phyloP scores from a whole-genome alignment of 2,888 invertebrate species.

The Coleophora deauratella region DNA sequence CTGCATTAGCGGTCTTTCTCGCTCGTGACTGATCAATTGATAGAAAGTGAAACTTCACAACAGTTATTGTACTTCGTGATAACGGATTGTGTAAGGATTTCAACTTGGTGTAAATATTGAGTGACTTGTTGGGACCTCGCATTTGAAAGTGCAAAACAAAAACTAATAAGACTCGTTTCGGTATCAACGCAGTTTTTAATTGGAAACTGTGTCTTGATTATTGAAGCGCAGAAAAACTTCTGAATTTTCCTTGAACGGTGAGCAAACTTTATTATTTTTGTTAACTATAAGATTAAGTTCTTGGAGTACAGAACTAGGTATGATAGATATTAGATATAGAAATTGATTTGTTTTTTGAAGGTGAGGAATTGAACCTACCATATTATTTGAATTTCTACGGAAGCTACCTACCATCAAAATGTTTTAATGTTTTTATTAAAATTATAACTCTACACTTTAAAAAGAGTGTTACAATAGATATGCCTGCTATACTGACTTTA shows the following conservation, averaged over 20 bases:
- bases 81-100: slow-evolving; percentile 50
- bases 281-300: too few species aligned
- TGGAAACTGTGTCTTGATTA: slow-evolving; percentile 63
- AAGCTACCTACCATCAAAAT: too few species aligned
- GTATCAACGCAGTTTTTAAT: slow-evolving; percentile 65
- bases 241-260: slow-evolving; percentile 41
- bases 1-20: slow-evolving; percentile 38
- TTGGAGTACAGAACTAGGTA: too few species aligned
- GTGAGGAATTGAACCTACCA: too few species aligned
- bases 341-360: too few species aligned
- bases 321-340: too few species aligned
- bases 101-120: slow-evolving; percentile 35
- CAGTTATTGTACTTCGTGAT: slow-evolving; percentile 35
- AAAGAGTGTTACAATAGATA: too few species aligned
- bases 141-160: slow-evolving; percentile 39
- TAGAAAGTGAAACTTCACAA: slow-evolving; percentile 53
- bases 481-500: too few species aligned
- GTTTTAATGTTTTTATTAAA: too few species aligned
- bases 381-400: too few species aligned
- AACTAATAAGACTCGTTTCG: slow-evolving; percentile 45
- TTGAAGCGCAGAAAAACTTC: slow-evolving; percentile 47
- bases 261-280: slow-evolving; percentile 5
- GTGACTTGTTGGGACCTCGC: slow-evolving; percentile 40
- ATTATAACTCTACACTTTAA: too few species aligned
- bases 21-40: slow-evolving; percentile 49